Base-by-base conservation (phyloP, 2,888 invertebrate species). In the Ditula angustiorana region DNA sequence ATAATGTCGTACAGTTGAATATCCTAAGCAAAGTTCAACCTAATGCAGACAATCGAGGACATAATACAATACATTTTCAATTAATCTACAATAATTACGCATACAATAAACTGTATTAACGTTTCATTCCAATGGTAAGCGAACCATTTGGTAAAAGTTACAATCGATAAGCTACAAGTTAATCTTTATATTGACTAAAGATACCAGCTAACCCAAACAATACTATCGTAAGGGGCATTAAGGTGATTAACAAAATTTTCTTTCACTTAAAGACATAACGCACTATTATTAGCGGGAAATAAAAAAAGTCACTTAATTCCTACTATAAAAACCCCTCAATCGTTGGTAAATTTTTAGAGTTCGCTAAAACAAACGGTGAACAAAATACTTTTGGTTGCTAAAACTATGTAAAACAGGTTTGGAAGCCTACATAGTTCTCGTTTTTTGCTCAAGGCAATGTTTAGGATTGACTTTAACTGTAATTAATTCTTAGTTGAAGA, bases 401-500 rank as follows among this genome's bases (percentile, higher is more conserved):
- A 41, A 56, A 57, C 37, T 37, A 1, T 0, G 26, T 26, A 19
- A 63, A 63, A 63, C 63, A 0, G 57, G 63, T 63, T 63, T 44
- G 19, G 19, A 44, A 23, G 23, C 53, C 10, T 26, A 52, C 10
- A 28, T 28, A 16, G 33, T 41, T 58, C 44, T 63, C 19, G 50
- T 23, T 52, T 33, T 56, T 50, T 57, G 30, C 41, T 19, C 61
- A 47, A 47, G 61, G 53, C 28, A 49, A 50, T 41, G 41, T 26
- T 53, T 64, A 53, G 47, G 60, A 53, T 60, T 53, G 44, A 28
- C 5, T 46, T 10, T 55, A 41, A 16, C 23, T 53, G 46, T 47
- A 59, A 65, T 59, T 53, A 35, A 65, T 65, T 65, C 23, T 46
- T 16, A 50, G 44, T 63, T 63, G 44, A 58, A 63, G 44, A 52